Base-by-base conservation (phyloP, 2,888 invertebrate species). In the Cataglyphis cursor region DNA sequence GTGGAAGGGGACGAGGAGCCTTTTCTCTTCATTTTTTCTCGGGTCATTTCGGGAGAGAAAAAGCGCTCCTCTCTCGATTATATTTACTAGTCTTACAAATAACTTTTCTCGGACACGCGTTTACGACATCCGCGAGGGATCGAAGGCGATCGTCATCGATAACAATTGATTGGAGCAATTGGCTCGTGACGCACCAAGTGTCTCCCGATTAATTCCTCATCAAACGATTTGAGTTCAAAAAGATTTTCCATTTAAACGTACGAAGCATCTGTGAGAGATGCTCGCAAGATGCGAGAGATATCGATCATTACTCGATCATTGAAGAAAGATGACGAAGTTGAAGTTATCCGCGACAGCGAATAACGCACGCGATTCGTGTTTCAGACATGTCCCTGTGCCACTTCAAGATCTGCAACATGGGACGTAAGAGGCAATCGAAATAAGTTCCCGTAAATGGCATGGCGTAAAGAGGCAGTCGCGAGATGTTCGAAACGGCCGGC, bases 341-440 rank as follows among this genome's bases (percentile, higher is more conserved):
- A 31, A 31, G 31, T 31, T 31, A 59, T 3, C 57, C n/a, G 41
- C 38, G 28, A 4, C 38, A 38, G 24, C 59, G 21, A 74, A 9
- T 75, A 81, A 81, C 48, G n/a, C 12, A 44, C 41, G 41, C 24
- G 28, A 48, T 78, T 82, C 24, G 12, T 80, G 41, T 96, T 96
- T 74, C 95, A 96, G 97, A 96, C 94, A 96, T 96, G 96, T 95
- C 96, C 48, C 95, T 96, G 75, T 97, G 97, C 93, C 96, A 96
- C 90, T 97, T 97, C 94, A 97, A 97, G 95, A 96, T 97, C 85
- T 97, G 97, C 95, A 96, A 96, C 93, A 96, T 97, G 96, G 97
- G 97, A 18, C 96, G 96, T 80, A 96, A 96, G 93, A 95, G 96
- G 90, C 94, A 94, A 84, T 85, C 91, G 86, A 93, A 92, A 89